Conservation (phyloP, 1,140 invertebrate species). For the Parapsyche elsis region DNA sequence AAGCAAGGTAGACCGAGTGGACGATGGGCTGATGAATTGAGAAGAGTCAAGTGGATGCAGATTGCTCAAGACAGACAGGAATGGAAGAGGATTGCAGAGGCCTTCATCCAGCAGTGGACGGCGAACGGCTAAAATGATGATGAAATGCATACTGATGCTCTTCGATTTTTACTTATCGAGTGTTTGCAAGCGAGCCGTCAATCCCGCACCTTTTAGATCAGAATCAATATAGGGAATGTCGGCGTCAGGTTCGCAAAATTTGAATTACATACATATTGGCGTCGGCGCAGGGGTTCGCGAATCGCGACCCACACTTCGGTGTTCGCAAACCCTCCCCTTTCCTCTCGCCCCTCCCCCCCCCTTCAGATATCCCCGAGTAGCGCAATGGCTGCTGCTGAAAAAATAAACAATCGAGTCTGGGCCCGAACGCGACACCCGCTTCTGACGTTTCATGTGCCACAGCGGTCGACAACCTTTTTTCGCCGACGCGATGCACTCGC, state of each 20-base stretch:
- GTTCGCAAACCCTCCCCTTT: neutral
- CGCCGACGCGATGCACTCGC: neutral
- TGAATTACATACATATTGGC: neutral
- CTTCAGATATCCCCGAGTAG: neutral
- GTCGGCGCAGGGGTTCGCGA: neutral
- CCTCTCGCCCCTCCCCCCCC: neutral
- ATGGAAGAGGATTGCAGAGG: no score
- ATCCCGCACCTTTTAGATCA: neutral
- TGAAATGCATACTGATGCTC: no score
- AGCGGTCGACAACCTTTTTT: neutral
- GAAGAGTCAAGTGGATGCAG: no score
- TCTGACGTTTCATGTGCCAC: neutral
- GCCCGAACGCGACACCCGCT: neutral
- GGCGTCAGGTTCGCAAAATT: neutral
- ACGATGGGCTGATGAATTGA: no score
- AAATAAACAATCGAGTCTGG: neutral
- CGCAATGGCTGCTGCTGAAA: neutral
- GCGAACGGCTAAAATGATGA: no score
- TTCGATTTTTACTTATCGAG: no score
- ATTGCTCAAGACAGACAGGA: no score
- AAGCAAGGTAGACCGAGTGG: no score
- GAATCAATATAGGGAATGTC: neutral
- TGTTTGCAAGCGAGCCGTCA: no score
- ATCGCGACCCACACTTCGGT: neutral
- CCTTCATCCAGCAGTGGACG: no score